phyloP scores from a whole-genome alignment of 2,113 vertebrate genomes.

The Morone chrysops region DNA sequence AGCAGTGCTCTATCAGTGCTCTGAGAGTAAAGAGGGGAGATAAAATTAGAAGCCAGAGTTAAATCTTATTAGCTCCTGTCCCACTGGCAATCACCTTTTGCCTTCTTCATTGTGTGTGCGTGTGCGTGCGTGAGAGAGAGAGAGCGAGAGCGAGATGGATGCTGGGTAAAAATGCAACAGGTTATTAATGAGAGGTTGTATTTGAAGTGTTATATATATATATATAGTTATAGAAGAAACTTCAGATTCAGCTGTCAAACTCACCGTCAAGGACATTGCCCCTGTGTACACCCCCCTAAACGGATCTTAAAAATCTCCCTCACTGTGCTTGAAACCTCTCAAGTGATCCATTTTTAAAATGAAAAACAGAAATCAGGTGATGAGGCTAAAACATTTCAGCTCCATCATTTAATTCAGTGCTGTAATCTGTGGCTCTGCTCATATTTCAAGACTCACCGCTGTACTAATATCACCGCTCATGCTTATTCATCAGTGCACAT shows the following conservation, averaged over 20 bases:
- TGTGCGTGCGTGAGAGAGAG: not conserved
- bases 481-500: constrained; percentile 65
- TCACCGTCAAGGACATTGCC: constrained; percentile 14
- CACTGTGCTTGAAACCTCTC: not conserved
- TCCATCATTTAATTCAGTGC: constrained; percentile 33
- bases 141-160: not conserved
- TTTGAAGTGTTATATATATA: no score
- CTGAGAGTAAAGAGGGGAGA: constrained; percentile 58
- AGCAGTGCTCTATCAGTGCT: constrained; percentile 54
- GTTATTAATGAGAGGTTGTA: constrained; percentile 46
- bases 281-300: not conserved
- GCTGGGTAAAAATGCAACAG: constrained; percentile 11
- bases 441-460: constrained; percentile 35
- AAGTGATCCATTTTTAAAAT: not conserved
- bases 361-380: constrained; percentile 9
- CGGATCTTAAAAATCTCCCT: not conserved
- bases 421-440: constrained; percentile 33
- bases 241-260: constrained; percentile 24
- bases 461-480: constrained; percentile 57
- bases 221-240: constrained; percentile 8
- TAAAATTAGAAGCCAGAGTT: constrained; percentile 72
- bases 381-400: not conserved
- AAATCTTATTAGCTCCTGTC: constrained; percentile 75
- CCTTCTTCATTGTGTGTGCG: constrained; percentile 20
- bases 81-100: constrained; percentile 59